A percentile compares a stretch with the other conserved stretches of the same genome.
phyloP scores from a whole-genome alignment of 2,113 vertebrate genomes.

The Microcebus ravelobensis region DNA sequence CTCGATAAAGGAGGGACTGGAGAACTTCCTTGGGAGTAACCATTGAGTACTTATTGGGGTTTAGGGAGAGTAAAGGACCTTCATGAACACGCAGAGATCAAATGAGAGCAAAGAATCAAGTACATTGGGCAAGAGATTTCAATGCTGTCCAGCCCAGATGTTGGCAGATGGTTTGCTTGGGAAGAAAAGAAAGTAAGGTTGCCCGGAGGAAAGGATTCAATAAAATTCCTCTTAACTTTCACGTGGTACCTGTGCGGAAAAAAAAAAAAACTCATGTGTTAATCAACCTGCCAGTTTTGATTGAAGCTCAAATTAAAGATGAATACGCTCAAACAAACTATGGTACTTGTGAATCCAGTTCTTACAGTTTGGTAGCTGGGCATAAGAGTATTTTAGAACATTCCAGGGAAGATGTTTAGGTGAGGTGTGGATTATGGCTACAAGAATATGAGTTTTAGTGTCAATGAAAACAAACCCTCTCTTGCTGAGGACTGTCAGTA shows the following conservation, averaged over 20 bases:
- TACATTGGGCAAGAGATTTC: neutral
- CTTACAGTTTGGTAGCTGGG: neutral
- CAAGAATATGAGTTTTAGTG: neutral
- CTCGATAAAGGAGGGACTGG: neutral
- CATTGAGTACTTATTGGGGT: accelerated
- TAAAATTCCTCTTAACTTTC: neutral
- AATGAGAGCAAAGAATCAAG: no score
- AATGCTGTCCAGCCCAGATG: no score
- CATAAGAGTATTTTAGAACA: neutral
- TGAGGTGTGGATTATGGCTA: no score
- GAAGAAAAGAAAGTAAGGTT: neutral
- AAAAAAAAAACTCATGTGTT: neutral
- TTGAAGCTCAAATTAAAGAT: neutral
- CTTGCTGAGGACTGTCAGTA: neutral
- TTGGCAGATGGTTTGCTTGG: neutral
- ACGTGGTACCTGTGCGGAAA: neutral
- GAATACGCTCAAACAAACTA: neutral
- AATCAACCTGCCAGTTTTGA: neutral
- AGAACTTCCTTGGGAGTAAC: neutral
- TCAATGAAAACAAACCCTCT: neutral
- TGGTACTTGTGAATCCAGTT: neutral
- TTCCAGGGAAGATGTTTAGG: neutral
- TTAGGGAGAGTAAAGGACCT: neutral
- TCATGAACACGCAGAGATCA: neutral
- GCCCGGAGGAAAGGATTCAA: neutral